These are phyloP conservation scores for pig (Sus scrofa) DNA, from an alignment of 2,113 vertebrate species.

Conservation along the genomic window DNA sequence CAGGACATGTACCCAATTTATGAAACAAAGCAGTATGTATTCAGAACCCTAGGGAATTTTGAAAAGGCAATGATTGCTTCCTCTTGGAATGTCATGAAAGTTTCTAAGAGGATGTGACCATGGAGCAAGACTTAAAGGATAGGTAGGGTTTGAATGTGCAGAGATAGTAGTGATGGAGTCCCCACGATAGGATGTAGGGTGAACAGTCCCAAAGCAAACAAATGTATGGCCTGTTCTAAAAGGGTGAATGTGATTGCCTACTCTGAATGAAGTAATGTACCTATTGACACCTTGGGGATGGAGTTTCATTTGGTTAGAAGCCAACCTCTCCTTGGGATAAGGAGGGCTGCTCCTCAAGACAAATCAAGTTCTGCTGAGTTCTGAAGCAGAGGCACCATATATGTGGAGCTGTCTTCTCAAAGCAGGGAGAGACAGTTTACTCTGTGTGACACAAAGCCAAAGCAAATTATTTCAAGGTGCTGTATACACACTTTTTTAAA, in stretches of 20 bases:
- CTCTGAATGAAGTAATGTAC: background rate
- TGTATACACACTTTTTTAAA: background rate
- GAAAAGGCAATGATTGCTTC: background rate
- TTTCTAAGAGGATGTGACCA: background rate
- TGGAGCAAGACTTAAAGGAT: background rate
- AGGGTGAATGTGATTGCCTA: background rate
- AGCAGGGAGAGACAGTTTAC: slow-evolving; percentile 45
- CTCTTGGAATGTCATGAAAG: background rate
- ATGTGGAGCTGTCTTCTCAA: slow-evolving; percentile 62
- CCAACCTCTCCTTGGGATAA: slow-evolving; percentile 73
- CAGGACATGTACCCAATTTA: background rate
- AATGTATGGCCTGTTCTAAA: background rate
- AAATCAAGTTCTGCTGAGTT: slow-evolving; percentile 79
- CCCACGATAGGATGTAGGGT: background rate
- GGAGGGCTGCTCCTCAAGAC: slow-evolving; percentile 65
- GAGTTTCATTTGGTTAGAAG: slow-evolving; percentile 61
- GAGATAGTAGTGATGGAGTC: background rate
- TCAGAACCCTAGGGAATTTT: background rate
- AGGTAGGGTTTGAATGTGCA: background rate
- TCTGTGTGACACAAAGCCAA: background rate
- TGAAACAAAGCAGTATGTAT: background rate
- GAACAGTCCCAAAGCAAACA: background rate
- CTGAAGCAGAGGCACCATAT: slow-evolving; percentile 63
- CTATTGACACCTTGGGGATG: slow-evolving; percentile 49
- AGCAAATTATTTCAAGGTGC: background rate